phyloP scores from a whole-genome alignment of 2,113 vertebrate species.

The Apodemus speciosus region DNA sequence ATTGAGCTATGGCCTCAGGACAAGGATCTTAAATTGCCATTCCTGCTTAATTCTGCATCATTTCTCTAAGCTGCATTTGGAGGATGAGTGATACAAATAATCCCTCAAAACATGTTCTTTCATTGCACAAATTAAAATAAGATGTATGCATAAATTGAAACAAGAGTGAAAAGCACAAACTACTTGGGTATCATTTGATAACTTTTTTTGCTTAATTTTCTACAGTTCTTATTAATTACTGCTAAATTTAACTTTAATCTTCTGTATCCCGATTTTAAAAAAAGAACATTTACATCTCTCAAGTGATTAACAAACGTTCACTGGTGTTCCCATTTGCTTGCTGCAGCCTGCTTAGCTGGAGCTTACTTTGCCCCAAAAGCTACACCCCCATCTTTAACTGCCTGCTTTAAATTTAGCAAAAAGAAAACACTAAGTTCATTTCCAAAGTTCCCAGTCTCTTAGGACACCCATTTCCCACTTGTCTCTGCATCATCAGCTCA shows the following conservation, averaged over 20 bases:
- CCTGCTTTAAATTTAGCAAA: conserved; percentile 46
- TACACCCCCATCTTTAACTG: conserved; percentile 35
- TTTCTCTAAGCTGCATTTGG: conserved; percentile 3
- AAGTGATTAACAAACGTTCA: conserved; percentile 36
- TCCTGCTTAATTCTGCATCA: background rate
- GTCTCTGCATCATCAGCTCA: background rate
- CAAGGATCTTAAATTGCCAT: background rate
- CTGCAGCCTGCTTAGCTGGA: conserved; percentile 12
- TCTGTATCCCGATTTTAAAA: conserved; percentile 34
- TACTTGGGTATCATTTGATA: conserved; percentile 13
- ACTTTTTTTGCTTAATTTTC: conserved; percentile 49
- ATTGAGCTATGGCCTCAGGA: background rate
- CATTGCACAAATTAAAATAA: background rate
- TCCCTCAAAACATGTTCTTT: background rate
- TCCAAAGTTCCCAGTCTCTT: background rate
- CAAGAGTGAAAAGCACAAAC: background rate
- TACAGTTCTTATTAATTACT: conserved; percentile 33
- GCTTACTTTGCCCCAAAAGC: background rate
- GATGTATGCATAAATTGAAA: conserved; percentile 17
- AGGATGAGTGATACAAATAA: background rate
- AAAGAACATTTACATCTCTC: conserved; percentile 47
- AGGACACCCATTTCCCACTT: background rate
- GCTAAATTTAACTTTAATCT: conserved; percentile 57
- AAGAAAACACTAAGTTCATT: conserved; percentile 37
- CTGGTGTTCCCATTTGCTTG: background rate